phyloP scores from a whole-genome alignment of 2,113 vertebrate genomes.

The Eptesicus fuscus region DNA sequence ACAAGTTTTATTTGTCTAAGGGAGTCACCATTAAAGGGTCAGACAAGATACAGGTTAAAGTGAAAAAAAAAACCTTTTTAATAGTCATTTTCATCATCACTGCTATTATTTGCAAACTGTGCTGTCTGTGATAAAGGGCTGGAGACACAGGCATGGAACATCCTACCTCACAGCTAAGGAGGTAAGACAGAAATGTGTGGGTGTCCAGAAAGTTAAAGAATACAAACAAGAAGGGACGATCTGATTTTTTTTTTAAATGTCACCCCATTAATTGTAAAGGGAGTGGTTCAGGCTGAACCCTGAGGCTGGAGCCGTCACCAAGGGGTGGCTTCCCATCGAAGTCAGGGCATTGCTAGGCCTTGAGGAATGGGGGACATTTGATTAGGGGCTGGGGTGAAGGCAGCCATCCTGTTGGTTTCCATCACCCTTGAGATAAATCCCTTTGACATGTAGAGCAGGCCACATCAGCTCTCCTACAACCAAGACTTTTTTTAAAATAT shows the following conservation, averaged over 20 bases:
- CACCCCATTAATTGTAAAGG: background rate
- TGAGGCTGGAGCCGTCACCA: background rate
- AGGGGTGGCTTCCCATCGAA: background rate
- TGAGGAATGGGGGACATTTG: conserved; percentile 1
- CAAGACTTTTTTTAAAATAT: background rate
- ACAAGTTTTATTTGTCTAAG: background rate
- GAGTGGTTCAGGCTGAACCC: background rate
- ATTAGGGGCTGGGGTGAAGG: background rate
- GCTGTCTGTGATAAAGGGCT: background rate
- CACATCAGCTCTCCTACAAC: background rate
- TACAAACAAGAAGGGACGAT: background rate
- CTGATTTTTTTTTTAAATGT: background rate
- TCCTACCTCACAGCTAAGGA: background rate
- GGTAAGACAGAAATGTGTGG: background rate
- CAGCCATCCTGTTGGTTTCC: background rate
- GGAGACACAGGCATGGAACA: background rate
- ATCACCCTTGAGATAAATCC: conserved; percentile 41
- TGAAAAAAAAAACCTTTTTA: background rate
- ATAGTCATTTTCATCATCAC: background rate
- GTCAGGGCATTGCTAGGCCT: background rate
- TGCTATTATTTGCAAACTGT: background rate
- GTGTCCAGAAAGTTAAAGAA: background rate
- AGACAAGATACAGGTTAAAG: background rate
- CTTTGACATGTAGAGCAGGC: background rate
- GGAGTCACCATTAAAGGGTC: background rate